Conservation (phyloP, 2,113 vertebrate genomes). For the Vidua chalybeata region DNA sequence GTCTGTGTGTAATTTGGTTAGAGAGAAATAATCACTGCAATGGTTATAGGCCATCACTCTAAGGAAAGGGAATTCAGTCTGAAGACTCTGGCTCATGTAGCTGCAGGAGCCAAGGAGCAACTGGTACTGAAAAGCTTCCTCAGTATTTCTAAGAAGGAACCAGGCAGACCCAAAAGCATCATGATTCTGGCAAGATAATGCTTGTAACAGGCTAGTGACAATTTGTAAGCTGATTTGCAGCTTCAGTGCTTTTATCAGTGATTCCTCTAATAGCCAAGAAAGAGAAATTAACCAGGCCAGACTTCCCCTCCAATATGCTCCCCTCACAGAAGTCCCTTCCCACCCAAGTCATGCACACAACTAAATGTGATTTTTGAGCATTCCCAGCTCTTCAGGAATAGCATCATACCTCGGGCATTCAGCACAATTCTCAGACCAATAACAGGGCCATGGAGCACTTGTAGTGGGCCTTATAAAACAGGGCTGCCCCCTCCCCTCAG, state of each 20-base stretch:
- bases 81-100: background rate
- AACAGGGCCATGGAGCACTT: background rate
- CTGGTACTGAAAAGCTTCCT: background rate
- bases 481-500: background rate
- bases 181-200: background rate
- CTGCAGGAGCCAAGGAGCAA: background rate
- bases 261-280: background rate
- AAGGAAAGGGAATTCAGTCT: background rate
- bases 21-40: background rate
- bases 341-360: background rate
- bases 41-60: background rate
- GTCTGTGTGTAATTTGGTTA: background rate
- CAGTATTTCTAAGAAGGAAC: background rate
- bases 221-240: background rate
- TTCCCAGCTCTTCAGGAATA: conserved; percentile 15
- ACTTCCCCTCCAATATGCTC: background rate
- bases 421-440: background rate
- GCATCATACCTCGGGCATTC: background rate
- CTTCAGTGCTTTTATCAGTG: background rate
- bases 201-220: background rate
- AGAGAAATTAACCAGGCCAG: background rate
- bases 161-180: background rate
- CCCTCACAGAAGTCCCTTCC: background rate
- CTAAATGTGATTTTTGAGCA: background rate
- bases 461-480: background rate